Conservation (phyloP, 2,888 invertebrate species). For the Erebia palarica region DNA sequence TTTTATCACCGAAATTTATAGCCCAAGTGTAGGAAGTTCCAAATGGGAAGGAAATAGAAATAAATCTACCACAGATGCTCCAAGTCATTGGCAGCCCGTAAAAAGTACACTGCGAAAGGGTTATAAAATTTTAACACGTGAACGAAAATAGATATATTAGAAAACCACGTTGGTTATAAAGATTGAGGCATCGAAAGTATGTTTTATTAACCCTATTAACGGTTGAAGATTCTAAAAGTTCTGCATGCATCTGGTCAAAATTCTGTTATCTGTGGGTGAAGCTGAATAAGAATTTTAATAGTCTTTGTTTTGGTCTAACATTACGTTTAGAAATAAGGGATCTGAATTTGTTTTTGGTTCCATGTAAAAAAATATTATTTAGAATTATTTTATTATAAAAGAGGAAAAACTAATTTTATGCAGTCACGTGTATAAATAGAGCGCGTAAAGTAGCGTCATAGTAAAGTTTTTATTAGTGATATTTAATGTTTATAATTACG, state of each 20-base stretch:
- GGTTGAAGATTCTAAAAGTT: constrained; percentile 7
- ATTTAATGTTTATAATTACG: too few relatives aligned
- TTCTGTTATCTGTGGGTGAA: too few relatives aligned
- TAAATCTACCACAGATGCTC: constrained; percentile 77
- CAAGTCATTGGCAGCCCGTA: constrained; percentile 73
- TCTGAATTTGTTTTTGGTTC: not conserved
- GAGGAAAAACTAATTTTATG: too few relatives aligned
- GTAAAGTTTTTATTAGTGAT: too few relatives aligned
- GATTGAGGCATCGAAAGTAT: constrained; percentile 4
- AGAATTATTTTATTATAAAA: too few relatives aligned
- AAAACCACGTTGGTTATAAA: constrained; percentile 4
- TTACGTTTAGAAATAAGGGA: not conserved
- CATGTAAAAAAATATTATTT: too few relatives aligned
- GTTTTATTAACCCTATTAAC: constrained; percentile 6
- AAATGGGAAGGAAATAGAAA: constrained; percentile 75
- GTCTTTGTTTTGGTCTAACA: not conserved
- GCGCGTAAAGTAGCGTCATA: too few relatives aligned
- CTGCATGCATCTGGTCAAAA: not conserved
- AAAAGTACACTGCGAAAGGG: constrained; percentile 67
- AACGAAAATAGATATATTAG: constrained; percentile 59
- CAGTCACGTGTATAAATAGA: too few relatives aligned
- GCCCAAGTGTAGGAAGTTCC: constrained; percentile 68
- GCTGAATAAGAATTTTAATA: not conserved
- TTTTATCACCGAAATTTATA: constrained; percentile 71
- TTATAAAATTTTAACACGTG: constrained; percentile 64